A percentile compares a stretch with the other conserved stretches of the same genome.
These are phyloP conservation scores for Etheostoma nigrum DNA, from an alignment of 2,797 vertebrate genomes.

Conservation along the genomic window DNA sequence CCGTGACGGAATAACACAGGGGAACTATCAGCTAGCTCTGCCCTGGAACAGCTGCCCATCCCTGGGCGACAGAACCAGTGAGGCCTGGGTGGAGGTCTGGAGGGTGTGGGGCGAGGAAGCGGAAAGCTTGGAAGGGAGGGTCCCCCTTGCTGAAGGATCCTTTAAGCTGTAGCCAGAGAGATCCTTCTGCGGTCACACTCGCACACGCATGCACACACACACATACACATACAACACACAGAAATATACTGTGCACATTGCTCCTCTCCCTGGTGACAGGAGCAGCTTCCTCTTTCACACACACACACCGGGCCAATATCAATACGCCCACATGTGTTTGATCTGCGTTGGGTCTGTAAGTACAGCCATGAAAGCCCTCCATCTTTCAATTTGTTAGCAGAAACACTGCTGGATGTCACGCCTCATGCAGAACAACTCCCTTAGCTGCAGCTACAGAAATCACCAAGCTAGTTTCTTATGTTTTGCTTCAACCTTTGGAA, in stretches of 20 bases:
- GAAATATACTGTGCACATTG: conserved; percentile 43
- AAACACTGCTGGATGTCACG: conserved; percentile 24
- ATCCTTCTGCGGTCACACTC: conserved; percentile 47
- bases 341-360: conserved; percentile 42
- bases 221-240: conserved; percentile 23
- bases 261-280: conserved; percentile 52
- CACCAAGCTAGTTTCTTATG: background rate
- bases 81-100: conserved; percentile 67
- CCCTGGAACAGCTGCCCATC: conserved; percentile 70
- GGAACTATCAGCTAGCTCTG: conserved; percentile 67
- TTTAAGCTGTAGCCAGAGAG: conserved; percentile 55
- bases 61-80: conserved; percentile 46
- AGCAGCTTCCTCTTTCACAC: conserved; percentile 66
- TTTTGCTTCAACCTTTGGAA: conserved; percentile 10
- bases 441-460: background rate
- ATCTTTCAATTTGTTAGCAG: conserved; percentile 25
- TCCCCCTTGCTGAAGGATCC: conserved; percentile 51
- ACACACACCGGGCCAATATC: conserved; percentile 52
- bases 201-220: conserved; percentile 17
- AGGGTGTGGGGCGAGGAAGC: conserved; percentile 63
- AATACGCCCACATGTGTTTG: conserved; percentile 71
- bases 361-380: conserved; percentile 1
- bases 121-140: conserved; percentile 69
- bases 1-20: conserved; percentile 43
- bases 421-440: conserved; percentile 22